Evolutionary conservation across 2,888 invertebrate species (phyloP), one percentile per base, ranked within the genome.

Genomic region (Lydus trimaculatus): DNA sequence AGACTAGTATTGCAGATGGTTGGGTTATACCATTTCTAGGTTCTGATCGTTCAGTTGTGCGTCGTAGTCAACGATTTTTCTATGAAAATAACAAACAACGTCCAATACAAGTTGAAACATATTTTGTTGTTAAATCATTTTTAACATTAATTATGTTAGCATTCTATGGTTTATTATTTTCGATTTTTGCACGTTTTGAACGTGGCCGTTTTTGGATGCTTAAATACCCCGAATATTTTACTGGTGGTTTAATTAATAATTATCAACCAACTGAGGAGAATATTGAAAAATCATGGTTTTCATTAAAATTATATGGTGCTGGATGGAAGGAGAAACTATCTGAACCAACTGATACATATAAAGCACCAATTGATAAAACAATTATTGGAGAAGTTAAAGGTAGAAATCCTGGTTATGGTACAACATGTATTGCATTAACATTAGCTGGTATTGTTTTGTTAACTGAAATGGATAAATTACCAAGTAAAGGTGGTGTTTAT

Each of bases 21-120:
- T 82, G 81, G 81, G 74, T 72, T 3, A 17, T 81, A 20, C 79
- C 95, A 0, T 97, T 98, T 86, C 90, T 90, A 0, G 95, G 96
- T 33, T 87, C 95, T 9, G 98, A 98, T 86, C 89, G 90, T 69
- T 91, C 96, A 1, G 91, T 98, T 0, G 90, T 93, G n/a, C 86
- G 89, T 81, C 89, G 98, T 60, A 91, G 95, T 0, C 97, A 98
- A 83, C 89, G 94, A 63, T 89, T 89, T 81, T 88, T 95, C 23
- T 91, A 90, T 81, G 90, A 92, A 56, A 83, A 86, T 0, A 88
- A 90, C 0, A 89, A 91, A 65, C 87, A 89, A 74, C 89, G 95
- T 5, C 97, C 98, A 0, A 89, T 89, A 8, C 96, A 97, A 85
- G 88, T 94, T 83, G 88, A 90, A 48, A 90, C 94, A 0, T 98